Evolutionary conservation across 1,140 invertebrate species (phyloP), one percentile per base, ranked within the genome.

Genomic region (Drosophila nigromelanica): DNA sequence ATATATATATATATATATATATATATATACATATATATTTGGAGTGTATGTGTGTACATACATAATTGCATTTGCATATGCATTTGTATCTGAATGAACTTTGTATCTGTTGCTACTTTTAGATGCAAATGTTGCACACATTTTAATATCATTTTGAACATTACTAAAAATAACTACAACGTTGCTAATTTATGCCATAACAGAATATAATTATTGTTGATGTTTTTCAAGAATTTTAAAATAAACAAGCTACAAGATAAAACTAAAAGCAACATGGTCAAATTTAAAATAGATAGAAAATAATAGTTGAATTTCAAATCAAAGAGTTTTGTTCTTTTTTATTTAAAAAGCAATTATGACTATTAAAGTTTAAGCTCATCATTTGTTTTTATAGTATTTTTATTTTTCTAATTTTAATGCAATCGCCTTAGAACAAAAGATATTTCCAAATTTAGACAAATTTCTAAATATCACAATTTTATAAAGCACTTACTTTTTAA

Each of bases 61-160:
- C 18, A 10, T 42, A 58, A 58, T 43, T 58, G 55, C 55, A 55
- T 55, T 55, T 55, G 52, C 55, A 58, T 58, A 30, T 58, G 60
- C 37, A 42, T 35, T 58, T 62, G 59, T 43, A 42, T 48, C 45
- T 71, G 61, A 55, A 50, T 71, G 61, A 64, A 71, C 51, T 39
- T 39, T 30, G 27, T 48, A 12, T 45, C 40, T n/a, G 6, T 33
- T 56, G 42, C 43, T 50, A 56, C 68, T 50, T 64, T 71, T 64
- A 71, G 68, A 40, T 63, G 50, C 54, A 66, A 80, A 59, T 61
- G 47, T 18, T 61, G 52, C 35, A 54, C 43, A 55, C 18, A 71
- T 61, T 52, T 61, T 70, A 12, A 48, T 80, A 62, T 61, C 42
- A 75, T 39, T 74, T 30, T 45, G 47, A 72, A 64, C 58, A 58